phyloP scores from a whole-genome alignment of 1,140 invertebrate species.

The Sitobion miscanthi region DNA sequence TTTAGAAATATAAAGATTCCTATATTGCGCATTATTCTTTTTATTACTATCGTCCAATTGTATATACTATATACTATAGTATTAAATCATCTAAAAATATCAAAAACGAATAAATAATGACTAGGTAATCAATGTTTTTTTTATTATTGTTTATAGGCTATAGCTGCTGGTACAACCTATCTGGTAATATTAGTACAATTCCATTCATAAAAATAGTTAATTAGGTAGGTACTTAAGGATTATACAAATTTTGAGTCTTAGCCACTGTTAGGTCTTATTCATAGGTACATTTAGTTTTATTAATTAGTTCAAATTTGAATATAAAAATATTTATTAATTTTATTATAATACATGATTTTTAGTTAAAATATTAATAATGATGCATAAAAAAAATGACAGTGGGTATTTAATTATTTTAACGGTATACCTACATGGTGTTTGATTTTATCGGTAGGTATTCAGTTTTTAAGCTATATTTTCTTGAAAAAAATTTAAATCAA shows the following conservation, averaged over 20 bases:
- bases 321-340: background rate
- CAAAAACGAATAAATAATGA: background rate
- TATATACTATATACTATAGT: too few species aligned
- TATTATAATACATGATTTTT: background rate
- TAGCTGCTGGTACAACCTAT: constrained; percentile 44
- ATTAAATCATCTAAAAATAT: background rate
- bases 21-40: too few species aligned
- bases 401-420: background rate
- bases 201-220: constrained; percentile 1
- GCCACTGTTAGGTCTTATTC: background rate
- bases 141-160: background rate
- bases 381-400: too few species aligned
- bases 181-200: constrained; percentile 46
- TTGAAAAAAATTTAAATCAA: too few species aligned
- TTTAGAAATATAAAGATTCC: too few species aligned
- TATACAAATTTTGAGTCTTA: background rate
- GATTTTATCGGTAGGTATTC: too few species aligned
- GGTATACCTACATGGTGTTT: background rate
- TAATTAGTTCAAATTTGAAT: background rate
- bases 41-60: too few species aligned
- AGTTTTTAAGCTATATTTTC: too few species aligned
- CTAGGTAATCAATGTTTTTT: background rate
- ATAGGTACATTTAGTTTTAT: background rate
- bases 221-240: background rate
- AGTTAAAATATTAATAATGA: background rate